phyloP scores from a whole-genome alignment of 2,113 vertebrate genomes.

The Brachyistius frenatus region DNA sequence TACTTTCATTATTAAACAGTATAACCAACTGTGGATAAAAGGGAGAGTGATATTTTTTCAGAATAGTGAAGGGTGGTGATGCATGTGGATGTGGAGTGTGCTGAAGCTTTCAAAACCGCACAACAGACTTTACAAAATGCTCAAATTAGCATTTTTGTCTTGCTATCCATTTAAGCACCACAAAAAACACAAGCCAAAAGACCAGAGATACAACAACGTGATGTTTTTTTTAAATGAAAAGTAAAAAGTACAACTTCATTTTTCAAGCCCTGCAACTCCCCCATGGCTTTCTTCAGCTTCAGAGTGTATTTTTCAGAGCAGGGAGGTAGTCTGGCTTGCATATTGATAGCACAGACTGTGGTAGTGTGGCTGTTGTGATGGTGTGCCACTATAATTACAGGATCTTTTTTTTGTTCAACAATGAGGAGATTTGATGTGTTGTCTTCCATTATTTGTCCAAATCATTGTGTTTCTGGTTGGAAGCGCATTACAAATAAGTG shows the following conservation, averaged over 20 bases:
- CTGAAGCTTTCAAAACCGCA: too few relatives aligned
- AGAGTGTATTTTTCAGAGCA: not conserved
- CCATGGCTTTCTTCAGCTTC: not conserved
- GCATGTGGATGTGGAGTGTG: too few relatives aligned
- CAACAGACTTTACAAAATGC: too few relatives aligned
- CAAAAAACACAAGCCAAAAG: not conserved
- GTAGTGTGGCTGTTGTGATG: not conserved
- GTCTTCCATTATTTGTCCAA: conserved; percentile 21
- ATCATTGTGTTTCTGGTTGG: conserved; percentile 30
- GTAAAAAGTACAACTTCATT: too few relatives aligned
- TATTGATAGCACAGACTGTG: not conserved
- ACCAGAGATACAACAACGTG: not conserved
- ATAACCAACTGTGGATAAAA: too few relatives aligned
- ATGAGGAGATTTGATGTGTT: not conserved
- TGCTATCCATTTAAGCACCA: not conserved
- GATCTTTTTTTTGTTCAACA: not conserved
- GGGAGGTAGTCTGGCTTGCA: not conserved
- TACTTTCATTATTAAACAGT: too few relatives aligned
- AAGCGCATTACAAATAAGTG: conserved; percentile 21
- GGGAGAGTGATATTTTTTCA: too few relatives aligned
- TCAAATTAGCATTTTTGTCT: not conserved
- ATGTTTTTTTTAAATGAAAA: not conserved
- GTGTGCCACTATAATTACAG: not conserved
- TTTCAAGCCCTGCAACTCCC: not conserved
- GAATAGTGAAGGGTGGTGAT: too few relatives aligned